Evolutionary conservation across 2,797 vertebrate species (phyloP).

Genomic region (Megalops cyprinoides): DNA sequence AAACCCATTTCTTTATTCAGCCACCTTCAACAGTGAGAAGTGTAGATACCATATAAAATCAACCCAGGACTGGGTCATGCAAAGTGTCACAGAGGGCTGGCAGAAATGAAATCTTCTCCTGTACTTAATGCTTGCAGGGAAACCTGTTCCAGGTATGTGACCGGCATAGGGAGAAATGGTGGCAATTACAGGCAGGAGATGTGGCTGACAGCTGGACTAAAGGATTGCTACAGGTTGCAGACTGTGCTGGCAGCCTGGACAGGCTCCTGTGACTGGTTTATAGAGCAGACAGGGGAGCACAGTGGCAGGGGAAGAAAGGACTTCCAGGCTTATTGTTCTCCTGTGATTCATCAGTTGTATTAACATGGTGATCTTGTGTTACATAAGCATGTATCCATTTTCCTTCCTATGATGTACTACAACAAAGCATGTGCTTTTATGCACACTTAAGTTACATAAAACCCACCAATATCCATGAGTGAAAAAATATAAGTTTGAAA

Average conservation of each 20-base stretch:
- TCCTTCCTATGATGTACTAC: too few species aligned
- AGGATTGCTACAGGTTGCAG: slow-evolving; percentile 2
- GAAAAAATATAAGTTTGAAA: too few species aligned
- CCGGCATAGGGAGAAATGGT: neutral
- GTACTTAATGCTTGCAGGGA: too few species aligned
- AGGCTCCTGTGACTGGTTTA: slow-evolving; percentile 1
- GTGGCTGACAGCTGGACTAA: slow-evolving; percentile 10
- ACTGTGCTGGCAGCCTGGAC: neutral
- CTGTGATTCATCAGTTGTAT: slow-evolving; percentile 23
- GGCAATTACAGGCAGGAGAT: slow-evolving; percentile 21
- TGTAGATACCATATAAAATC: neutral
- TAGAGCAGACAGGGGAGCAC: neutral
- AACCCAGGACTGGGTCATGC: neutral
- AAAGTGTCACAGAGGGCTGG: neutral
- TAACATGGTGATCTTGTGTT: slow-evolving; percentile 9
- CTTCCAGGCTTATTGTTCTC: neutral
- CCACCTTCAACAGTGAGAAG: neutral
- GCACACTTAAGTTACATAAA: too few species aligned
- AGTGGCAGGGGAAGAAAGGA: neutral
- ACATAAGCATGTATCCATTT: neutral
- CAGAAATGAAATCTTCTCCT: too few species aligned
- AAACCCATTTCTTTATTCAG: neutral
- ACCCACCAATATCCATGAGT: too few species aligned
- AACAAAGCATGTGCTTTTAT: too few species aligned
- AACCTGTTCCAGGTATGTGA: neutral